These are phyloP conservation scores for Nicator chloris DNA, from an alignment of 2,113 vertebrate species.

Conservation along the genomic window DNA sequence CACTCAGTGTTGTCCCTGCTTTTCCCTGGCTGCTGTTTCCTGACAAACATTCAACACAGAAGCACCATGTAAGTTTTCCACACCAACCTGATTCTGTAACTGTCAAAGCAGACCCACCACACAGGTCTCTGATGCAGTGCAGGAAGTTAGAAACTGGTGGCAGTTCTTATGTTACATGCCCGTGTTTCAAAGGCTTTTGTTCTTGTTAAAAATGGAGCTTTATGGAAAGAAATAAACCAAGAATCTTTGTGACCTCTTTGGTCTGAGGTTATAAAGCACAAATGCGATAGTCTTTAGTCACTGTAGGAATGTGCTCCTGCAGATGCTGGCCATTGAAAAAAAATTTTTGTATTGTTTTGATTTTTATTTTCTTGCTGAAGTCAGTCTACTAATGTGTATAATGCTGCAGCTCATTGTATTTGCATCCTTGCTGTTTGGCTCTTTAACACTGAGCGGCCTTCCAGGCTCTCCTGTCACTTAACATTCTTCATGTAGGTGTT, in stretches of 20 bases:
- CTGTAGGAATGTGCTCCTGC: neutral
- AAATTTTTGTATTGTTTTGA: neutral
- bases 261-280: neutral
- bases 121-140: neutral
- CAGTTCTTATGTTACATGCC: neutral
- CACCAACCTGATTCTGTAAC: neutral
- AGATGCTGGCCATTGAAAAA: neutral
- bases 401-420: neutral
- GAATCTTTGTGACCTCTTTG: neutral
- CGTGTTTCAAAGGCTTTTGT: neutral
- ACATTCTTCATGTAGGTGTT: neutral
- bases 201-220: neutral
- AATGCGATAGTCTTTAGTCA: neutral
- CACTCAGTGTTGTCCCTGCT: fast-evolving
- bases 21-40: neutral
- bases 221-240: neutral
- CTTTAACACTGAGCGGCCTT: neutral
- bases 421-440: neutral
- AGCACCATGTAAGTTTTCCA: neutral
- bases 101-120: neutral
- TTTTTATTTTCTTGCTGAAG: neutral
- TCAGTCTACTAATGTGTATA: neutral
- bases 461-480: neutral
- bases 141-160: neutral
- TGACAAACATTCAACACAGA: neutral